Evolutionary conservation across 2,888 invertebrate genomes (phyloP), one percentile per base, ranked within the genome.

Genomic region (Oxytorus armatus): DNA sequence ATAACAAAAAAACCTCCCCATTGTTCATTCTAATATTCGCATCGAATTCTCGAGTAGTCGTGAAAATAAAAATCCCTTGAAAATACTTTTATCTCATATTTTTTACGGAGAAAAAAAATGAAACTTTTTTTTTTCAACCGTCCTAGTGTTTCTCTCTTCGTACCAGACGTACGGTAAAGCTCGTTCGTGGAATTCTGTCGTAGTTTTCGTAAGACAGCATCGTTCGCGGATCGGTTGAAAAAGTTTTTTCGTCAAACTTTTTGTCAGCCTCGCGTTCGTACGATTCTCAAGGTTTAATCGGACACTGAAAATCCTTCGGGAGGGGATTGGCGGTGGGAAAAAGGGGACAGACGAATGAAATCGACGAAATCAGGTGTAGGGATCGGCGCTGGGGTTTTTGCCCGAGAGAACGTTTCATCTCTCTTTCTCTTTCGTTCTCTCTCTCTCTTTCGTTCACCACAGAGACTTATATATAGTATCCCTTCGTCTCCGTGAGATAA

Each of bases 351-450:
- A 47, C 42, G 25, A 49, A 55, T 55, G 57, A 57, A 74, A 79
- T 79, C 49, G 79, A 65, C 75, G 69, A 44, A 75, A 70, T 79
- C 79, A 65, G 49, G 29, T 36, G 21, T 23, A 68, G 53, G 66
- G 68, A 73, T 78, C 73, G 53, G 61, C 73, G 74, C 23, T 44
- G 36, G 42, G 10, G 29, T 61, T 69, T 63, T 42, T 36, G 59
- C 61, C 44, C 25, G 47, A 7, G 44, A 16, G 47, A 23, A 47
- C 39, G 7, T 65, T 79, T 29, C 36, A 73, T 70, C 53, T 61
- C 49, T 82, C 73, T 79, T 72, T 72, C 74, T 80, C 83, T 49
- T 70, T 79, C 77, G n/a, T n/a, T 25, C 66, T 76, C 75, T 42
- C n/a, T 51, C 51, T 66, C 70, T 59, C 57, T n/a, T 16, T 39